A percentile compares a stretch with the other conserved stretches of the same genome.
Evolutionary conservation across 2,888 invertebrate genomes (phyloP).

Genomic region (Cryptocephalus primarius): DNA sequence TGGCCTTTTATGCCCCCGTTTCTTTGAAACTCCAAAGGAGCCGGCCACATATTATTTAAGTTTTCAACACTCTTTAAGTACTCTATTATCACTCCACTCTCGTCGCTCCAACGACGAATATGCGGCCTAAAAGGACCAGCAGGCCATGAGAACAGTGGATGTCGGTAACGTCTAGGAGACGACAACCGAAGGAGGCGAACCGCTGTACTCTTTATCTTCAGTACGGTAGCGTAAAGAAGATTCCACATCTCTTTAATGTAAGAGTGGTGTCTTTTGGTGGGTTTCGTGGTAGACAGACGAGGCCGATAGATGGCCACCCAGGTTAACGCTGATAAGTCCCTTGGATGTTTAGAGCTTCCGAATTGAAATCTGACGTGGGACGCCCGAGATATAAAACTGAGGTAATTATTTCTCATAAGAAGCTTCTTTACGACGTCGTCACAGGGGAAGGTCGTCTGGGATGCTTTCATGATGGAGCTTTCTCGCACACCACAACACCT

Average conservation of each 20-base stretch:
- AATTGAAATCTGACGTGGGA: background rate
- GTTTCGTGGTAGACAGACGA: constrained; percentile 11
- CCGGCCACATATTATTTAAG: constrained; percentile 33
- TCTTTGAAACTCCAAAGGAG: constrained; percentile 18
- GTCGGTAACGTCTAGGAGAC: constrained; percentile 1
- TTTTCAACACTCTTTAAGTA: constrained; percentile 37
- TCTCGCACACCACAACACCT: too few relatives aligned
- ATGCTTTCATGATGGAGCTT: too few relatives aligned
- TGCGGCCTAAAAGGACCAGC: constrained; percentile 30
- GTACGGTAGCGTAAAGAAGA: constrained; percentile 34
- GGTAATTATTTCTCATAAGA: too few relatives aligned
- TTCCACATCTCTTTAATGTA: constrained; percentile 32
- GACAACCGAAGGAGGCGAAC: constrained; percentile 15
- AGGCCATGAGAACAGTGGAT: constrained; percentile 17
- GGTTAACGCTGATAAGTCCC: constrained; percentile 6
- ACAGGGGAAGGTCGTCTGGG: too few relatives aligned
- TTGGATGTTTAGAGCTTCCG: background rate
- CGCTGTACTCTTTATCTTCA: constrained; percentile 34
- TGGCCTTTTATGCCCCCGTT: constrained; percentile 4
- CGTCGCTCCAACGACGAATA: constrained; percentile 6
- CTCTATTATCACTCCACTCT: constrained; percentile 33
- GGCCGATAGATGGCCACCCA: constrained; percentile 36
- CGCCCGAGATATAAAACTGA: too few relatives aligned
- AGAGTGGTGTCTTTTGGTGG: constrained; percentile 33
- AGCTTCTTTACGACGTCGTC: too few relatives aligned